Evolutionary conservation across 2,113 vertebrate genomes (phyloP).

Genomic region (Varanus komodoensis): DNA sequence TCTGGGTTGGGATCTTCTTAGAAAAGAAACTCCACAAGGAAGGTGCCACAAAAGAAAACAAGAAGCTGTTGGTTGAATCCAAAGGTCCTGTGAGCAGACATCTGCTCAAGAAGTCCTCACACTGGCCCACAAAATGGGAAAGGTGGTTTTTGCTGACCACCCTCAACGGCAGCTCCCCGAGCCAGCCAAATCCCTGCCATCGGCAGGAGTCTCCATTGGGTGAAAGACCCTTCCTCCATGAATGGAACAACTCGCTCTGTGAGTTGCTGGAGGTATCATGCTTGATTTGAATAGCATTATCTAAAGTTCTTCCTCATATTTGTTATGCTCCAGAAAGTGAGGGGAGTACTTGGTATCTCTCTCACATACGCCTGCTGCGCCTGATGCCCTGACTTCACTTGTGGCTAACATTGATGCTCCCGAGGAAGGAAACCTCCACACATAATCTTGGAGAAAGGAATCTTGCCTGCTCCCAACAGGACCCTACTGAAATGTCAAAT

Average conservation of each 20-base stretch:
- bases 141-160: no score
- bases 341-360: neutral
- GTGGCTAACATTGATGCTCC: neutral
- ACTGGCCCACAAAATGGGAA: no score
- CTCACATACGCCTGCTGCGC: neutral
- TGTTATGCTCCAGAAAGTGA: neutral
- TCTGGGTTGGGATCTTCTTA: neutral
- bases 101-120: no score
- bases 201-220: neutral
- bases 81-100: no score
- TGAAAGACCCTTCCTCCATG: neutral
- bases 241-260: neutral
- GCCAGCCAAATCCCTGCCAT: neutral
- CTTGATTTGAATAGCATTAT: neutral
- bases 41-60: neutral
- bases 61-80: no score
- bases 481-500: neutral
- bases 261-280: neutral
- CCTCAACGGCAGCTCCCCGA: no score
- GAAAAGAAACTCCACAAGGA: neutral
- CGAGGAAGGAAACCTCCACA: conserved; percentile 1
- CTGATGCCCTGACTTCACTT: neutral
- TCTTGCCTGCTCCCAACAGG: neutral
- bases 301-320: neutral
- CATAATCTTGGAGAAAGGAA: neutral